phyloP scores from a whole-genome alignment of 2,113 vertebrate species.

The Polypterus senegalus region DNA sequence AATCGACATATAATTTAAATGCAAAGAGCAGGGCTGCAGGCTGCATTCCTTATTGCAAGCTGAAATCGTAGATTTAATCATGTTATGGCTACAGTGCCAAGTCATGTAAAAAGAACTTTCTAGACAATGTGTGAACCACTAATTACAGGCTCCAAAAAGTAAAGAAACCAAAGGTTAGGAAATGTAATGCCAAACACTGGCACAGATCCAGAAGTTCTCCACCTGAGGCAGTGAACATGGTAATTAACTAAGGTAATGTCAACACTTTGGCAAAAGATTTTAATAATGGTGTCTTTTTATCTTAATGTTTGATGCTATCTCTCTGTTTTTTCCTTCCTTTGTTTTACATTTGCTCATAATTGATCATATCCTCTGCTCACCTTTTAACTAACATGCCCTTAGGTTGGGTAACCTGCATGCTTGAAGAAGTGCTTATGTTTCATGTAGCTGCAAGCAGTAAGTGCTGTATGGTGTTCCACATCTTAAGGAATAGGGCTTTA shows the following conservation, averaged over 20 bases:
- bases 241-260: slow-evolving; percentile 38
- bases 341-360: slow-evolving; percentile 37
- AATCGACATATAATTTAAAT: too few relatives aligned
- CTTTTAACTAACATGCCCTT: slow-evolving; percentile 36
- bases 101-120: neutral
- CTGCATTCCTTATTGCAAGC: neutral
- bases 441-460: slow-evolving; percentile 25
- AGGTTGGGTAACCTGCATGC: slow-evolving; percentile 25
- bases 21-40: too few relatives aligned
- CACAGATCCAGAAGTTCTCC: slow-evolving; percentile 6
- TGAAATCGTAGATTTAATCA: neutral
- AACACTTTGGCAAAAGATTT: slow-evolving; percentile 27
- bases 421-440: slow-evolving; percentile 25
- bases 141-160: neutral
- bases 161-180: neutral
- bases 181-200: slow-evolving; percentile 9
- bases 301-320: slow-evolving; percentile 30
- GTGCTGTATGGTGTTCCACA: too few relatives aligned
- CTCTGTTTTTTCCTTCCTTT: slow-evolving; percentile 23
- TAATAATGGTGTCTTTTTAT: slow-evolving; percentile 29
- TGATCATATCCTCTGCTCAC: slow-evolving; percentile 37
- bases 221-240: slow-evolving; percentile 22
- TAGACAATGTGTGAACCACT: neutral
- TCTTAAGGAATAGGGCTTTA: too few relatives aligned
- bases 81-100: neutral